Base-by-base conservation (phyloP, 30 jellyfish, hydroid and myxozoan genomes). In the Aurelia aurita region DNA sequence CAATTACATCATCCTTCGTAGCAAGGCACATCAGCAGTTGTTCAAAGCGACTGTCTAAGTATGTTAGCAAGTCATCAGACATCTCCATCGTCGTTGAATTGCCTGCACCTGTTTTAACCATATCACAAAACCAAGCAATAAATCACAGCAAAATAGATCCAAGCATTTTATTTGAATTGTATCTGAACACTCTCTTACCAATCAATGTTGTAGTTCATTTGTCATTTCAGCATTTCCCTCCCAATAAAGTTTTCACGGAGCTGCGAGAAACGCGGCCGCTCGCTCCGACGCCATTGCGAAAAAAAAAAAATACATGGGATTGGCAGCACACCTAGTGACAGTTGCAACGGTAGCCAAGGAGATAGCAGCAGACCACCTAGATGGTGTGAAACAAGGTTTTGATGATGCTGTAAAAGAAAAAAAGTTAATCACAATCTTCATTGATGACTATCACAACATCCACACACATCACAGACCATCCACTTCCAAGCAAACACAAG, bases 171-270 rank as follows among this genome's bases (percentile, higher is more conserved):
- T 47, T 47, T 47, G 59, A 47, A 47, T 47, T 47, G 13, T 10
- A 47, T 47, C 16, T 47, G 16, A 47, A 47, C 59, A 47, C 59
- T 47, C 16, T 8, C 16, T 47, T 47, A 47, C 16, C 59, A 10
- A 47, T 47, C 16, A 47, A 47, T 47, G 59, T 47, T 47, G 16
- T 47, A 8, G 10, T 8, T 47, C 59, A 10, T 8, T 47, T 47
- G 2, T 53, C 64, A 53, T 53, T 53, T 8, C 64, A 53, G 64
- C 64, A 53, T 53, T 53, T 8, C 64, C 64, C 64, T 53, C 2
- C 64, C 64, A 53, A 53, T 2, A 53, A 53, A 1, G 64, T 53
- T 53, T 53, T 53, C 64, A 53, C 64, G 64, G 64, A 53, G 64
- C 64, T 53, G 64, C 64, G 64, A 53, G 25, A 53, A 53, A 53